Evolutionary conservation across 2,888 invertebrate species (phyloP), one percentile per base, ranked within the genome.

Genomic region (Beris chalybata): DNA sequence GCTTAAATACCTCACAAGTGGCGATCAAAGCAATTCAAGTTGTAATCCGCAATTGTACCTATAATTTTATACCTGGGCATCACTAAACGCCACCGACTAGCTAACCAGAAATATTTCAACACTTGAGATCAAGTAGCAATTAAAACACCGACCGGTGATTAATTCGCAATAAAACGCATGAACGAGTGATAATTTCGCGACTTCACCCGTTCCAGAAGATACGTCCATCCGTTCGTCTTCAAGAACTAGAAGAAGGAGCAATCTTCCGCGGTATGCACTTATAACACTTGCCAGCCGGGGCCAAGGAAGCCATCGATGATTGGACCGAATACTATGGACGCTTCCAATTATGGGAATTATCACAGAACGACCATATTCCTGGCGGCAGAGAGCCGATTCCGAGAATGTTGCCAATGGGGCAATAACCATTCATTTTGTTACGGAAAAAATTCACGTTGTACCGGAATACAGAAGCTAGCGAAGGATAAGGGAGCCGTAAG

Each of bases 381-480:
- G 38, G 38, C 5, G 38, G 7, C 5, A 38, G 5, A 38, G 38
- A 7, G 38, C 38, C 38, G 38, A 38, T 38, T 38, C 38, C 38
- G 38, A 38, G 38, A 38, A 38, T 38, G 7, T 38, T 38, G 38
- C 38, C 38, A 38, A 38, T 38, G 38, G 22, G 38, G 61, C 52
- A 61, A 61, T 61, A 61, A 52, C 61, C 15, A 61, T 61, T 50
- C 38, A 61, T 61, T 61, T 61, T 52, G 13, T 61, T 22, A 22
- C 22, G 22, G 38, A 61, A 61, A 61, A 52, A 38, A 38, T 38
- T 38, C 38, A 38, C 38, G 5, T 38, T 38, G 32, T 30, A 15
- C 48, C 2, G 5, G 50, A 7, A 48, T 52, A 15, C 11, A 12
- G 52, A 52, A 38, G 52, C 61, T 38, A 7, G 7, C 38, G 7